These are phyloP conservation scores for Pachypeltis micranthus DNA, from an alignment of 1,140 invertebrate genomes.

Conservation along the genomic window DNA sequence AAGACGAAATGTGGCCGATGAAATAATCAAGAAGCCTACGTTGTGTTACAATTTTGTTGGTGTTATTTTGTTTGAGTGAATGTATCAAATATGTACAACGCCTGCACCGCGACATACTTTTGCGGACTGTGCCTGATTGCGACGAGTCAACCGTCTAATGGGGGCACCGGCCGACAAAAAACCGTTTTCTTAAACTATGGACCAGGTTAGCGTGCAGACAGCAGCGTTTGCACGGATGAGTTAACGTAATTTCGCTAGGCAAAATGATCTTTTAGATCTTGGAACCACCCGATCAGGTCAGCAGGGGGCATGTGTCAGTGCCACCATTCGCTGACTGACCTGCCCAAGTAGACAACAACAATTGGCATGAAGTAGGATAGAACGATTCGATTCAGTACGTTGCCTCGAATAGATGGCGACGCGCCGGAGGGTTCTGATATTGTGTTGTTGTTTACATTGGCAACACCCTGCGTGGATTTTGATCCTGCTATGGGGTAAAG, in stretches of 20 bases:
- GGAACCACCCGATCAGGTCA: neutral
- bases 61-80: too few species aligned
- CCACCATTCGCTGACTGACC: constrained; percentile 57
- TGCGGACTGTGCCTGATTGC: too few species aligned
- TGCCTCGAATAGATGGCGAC: neutral
- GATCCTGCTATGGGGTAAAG: constrained; percentile 17
- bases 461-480: neutral
- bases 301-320: neutral
- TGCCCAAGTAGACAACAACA: constrained; percentile 70
- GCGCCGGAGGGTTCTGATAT: neutral
- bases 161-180: too few species aligned
- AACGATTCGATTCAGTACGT: constrained; percentile 49
- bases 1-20: too few species aligned
- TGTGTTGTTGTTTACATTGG: constrained; percentile 17
- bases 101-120: too few species aligned
- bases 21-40: too few species aligned
- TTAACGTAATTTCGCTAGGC: neutral
- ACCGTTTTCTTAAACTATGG: too few species aligned
- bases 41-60: too few species aligned
- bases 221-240: too few species aligned
- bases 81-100: too few species aligned
- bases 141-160: too few species aligned
- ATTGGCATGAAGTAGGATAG: constrained; percentile 64
- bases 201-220: too few species aligned
- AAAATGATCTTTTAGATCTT: neutral